A percentile compares a stretch with the other conserved stretches of the same genome.
These are phyloP conservation scores for Artibeus lituratus DNA, from an alignment of 2,797 vertebrate species.

Conservation along the genomic window DNA sequence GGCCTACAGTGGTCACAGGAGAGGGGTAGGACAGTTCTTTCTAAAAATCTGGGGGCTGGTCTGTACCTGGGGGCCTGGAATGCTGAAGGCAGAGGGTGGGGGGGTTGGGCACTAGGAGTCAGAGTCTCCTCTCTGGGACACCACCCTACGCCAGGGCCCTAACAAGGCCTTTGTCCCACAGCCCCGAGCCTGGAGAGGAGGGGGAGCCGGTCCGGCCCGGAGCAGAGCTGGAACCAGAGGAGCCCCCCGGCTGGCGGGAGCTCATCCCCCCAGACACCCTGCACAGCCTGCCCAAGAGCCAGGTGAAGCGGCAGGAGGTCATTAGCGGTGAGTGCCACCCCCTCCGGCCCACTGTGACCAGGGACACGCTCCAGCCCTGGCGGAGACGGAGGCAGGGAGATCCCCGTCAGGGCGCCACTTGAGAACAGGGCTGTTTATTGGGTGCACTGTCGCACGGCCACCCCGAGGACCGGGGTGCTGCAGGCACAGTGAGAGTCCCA, in stretches of 20 bases:
- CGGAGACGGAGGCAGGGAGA: background rate
- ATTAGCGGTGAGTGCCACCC: slow-evolving; percentile 88
- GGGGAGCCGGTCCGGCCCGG: slow-evolving; percentile 87
- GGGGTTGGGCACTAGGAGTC: background rate
- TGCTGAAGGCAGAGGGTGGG: background rate
- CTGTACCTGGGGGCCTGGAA: background rate
- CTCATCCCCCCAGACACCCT: slow-evolving; percentile 82
- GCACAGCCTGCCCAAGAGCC: slow-evolving; percentile 88
- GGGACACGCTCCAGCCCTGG: background rate
- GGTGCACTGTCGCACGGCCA: rapidly evolving
- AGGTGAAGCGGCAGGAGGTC: slow-evolving; percentile 93
- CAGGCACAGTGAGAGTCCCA: background rate
- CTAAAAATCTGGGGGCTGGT: background rate
- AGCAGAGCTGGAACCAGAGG: slow-evolving; percentile 90
- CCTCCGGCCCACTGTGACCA: rapidly evolving
- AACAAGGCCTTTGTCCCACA: slow-evolving; percentile 75
- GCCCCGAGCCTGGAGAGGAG: slow-evolving; percentile 86
- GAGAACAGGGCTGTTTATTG: background rate
- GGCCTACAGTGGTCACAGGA: background rate
- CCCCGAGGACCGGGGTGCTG: rapidly evolving
- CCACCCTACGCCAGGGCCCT: background rate
- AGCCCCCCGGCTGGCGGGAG: slow-evolving; percentile 92
- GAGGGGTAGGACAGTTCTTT: slow-evolving; percentile 54
- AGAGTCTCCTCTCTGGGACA: background rate
- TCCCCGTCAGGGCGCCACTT: rapidly evolving